phyloP scores from a whole-genome alignment of 2,797 vertebrate species.

The Platalea minor region DNA sequence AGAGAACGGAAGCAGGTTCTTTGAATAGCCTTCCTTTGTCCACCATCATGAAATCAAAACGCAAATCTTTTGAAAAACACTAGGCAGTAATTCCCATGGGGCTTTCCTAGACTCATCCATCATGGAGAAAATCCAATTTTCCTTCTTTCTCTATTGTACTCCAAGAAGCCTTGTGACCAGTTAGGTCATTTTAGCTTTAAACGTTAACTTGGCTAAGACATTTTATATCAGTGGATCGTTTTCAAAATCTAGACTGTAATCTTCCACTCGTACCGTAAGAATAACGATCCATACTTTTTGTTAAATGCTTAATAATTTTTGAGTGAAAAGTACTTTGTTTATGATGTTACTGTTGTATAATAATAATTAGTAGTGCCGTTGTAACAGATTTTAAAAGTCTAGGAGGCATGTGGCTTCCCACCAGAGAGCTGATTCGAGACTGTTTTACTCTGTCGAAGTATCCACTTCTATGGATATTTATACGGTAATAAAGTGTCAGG shows the following conservation, averaged over 20 bases:
- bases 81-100: slow-evolving; percentile 22
- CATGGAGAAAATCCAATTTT: slow-evolving; percentile 55
- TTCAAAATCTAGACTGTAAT: background rate
- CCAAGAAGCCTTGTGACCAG: slow-evolving; percentile 29
- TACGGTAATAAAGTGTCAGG: background rate
- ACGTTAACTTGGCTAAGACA: slow-evolving; percentile 5
- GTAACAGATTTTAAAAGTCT: background rate
- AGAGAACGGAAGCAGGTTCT: slow-evolving; percentile 13
- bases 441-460: background rate
- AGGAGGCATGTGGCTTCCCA: background rate
- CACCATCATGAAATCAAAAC: slow-evolving; percentile 46
- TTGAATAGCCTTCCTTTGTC: slow-evolving; percentile 49
- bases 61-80: slow-evolving; percentile 47
- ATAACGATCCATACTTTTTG: background rate
- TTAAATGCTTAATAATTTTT: background rate
- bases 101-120: slow-evolving; percentile 39
- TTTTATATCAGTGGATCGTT: slow-evolving; percentile 18
- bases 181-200: slow-evolving; percentile 53
- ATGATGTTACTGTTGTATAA: background rate
- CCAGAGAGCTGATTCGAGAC: background rate
- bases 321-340: slow-evolving; percentile 7
- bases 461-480: background rate
- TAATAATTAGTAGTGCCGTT: background rate
- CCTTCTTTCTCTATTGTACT: slow-evolving; percentile 44
- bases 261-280: background rate